These are phyloP conservation scores for Enteromius treurensis DNA, from an alignment of 2,797 vertebrate species.

Conservation along the genomic window DNA sequence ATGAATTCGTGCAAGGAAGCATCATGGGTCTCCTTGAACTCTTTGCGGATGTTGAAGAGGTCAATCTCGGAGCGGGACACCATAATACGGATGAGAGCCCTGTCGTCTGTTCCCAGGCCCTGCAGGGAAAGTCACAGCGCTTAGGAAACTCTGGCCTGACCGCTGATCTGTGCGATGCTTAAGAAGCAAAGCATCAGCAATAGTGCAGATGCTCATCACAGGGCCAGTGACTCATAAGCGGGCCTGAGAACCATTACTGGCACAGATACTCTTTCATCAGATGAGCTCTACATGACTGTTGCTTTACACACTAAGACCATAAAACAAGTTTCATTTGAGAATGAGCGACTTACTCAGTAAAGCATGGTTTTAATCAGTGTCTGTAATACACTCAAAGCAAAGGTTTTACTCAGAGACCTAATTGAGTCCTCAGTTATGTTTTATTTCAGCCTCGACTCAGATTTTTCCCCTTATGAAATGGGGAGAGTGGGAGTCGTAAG, in stretches of 20 bases:
- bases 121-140: conserved; percentile 63
- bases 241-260: background rate
- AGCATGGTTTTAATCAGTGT: conserved; percentile 28
- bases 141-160: conserved; percentile 18
- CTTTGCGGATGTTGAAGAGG: conserved; percentile 90
- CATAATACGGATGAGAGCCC: conserved; percentile 92
- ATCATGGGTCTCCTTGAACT: conserved; percentile 92
- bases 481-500: background rate
- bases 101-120: conserved; percentile 94
- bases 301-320: conserved; percentile 18
- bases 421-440: background rate
- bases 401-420: conserved; percentile 5
- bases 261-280: background rate
- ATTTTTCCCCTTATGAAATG: background rate
- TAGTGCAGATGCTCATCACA: conserved; percentile 23
- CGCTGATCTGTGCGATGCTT: conserved; percentile 14
- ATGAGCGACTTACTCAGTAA: background rate
- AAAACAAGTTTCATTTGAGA: background rate
- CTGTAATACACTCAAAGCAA: conserved; percentile 14
- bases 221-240: background rate
- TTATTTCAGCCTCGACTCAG: background rate
- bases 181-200: conserved; percentile 21
- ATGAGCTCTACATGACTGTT: conserved; percentile 19
- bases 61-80: conserved; percentile 91
- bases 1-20: conserved; percentile 90